Base-by-base conservation (phyloP, 2,797 vertebrate genomes). In the Poecilia picta region DNA sequence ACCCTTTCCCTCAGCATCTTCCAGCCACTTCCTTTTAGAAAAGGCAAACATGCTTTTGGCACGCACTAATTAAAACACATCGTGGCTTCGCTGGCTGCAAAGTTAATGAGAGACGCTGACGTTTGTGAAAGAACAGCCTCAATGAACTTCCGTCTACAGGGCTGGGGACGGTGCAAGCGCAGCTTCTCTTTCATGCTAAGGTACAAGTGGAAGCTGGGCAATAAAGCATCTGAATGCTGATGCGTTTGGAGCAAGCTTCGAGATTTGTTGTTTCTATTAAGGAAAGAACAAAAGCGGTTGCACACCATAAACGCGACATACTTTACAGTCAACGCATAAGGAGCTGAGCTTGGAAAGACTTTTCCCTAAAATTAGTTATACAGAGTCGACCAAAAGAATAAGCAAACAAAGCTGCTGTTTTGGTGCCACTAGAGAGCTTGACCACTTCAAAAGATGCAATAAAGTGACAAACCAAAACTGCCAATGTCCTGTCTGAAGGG, bases 61-160 rank as follows among this genome's bases (percentile, higher is more conserved):
- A 59, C 11, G 5, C 20, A 16, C 85, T 89, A 82, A 91, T 93
- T 93, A 90, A 89, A 90, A 88, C 28, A 62, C 12, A 43, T 4
- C 36, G 83, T 45, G 4, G 76, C 85, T 75, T 75, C 8, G 5
- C 80, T 76, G 84, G 66, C 82, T 90, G 41, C 16, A 0, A 81
- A 80, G 82, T 91, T 89, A 91, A 93, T 85, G 84, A 87, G 86
- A 88, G 81, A 71, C 36, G 57, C 77, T 83, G 88, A 86, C 73
- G 82, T 90, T 90, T 87, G 49, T 76, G 75, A 83, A 59, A 89
- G 87, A 88, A 72, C 53, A 68, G 46, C 70, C 72, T 39, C 68
- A 79, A 89, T 89, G 84, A 89, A 89, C 82, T 73, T 80, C 75
- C 75, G 46, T 68, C 70, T 41, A n/a, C 71, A 80, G 84, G 46